phyloP scores from a whole-genome alignment of 2,113 vertebrate species.

The Empidonax traillii region DNA sequence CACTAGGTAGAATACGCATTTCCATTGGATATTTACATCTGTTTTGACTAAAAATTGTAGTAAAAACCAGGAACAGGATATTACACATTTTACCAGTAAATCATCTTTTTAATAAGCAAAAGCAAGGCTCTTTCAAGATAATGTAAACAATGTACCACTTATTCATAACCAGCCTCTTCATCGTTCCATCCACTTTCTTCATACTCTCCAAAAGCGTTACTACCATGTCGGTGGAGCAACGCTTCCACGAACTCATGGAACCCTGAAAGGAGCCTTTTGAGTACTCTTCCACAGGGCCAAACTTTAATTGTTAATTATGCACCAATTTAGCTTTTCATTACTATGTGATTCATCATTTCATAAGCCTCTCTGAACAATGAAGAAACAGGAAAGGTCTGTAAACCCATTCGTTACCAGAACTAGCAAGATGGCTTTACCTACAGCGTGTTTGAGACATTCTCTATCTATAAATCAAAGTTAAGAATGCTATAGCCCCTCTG shows the following conservation, averaged over 20 bases:
- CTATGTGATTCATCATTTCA: neutral
- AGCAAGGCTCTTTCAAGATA: neutral
- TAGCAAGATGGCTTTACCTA: neutral
- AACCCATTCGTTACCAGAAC: neutral
- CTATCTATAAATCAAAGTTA: neutral
- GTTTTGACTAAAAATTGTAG: neutral
- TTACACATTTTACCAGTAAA: neutral
- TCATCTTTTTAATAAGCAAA: neutral
- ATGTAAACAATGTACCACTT: neutral
- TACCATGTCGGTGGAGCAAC: fast-evolving
- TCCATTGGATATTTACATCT: neutral
- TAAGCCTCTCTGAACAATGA: neutral
- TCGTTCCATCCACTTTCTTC: neutral
- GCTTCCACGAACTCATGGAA: neutral
- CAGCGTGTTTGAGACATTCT: neutral
- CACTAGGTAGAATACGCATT: neutral
- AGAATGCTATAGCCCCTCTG: neutral
- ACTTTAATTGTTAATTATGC: neutral
- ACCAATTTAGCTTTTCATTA: neutral
- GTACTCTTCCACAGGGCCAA: neutral
- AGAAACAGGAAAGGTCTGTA: neutral
- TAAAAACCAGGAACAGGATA: neutral
- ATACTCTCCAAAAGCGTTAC: fast-evolving
- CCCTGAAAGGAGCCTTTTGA: neutral
- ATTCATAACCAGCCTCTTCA: neutral